phyloP scores from a whole-genome alignment of 2,888 invertebrate species.

The Agrotis segetum region DNA sequence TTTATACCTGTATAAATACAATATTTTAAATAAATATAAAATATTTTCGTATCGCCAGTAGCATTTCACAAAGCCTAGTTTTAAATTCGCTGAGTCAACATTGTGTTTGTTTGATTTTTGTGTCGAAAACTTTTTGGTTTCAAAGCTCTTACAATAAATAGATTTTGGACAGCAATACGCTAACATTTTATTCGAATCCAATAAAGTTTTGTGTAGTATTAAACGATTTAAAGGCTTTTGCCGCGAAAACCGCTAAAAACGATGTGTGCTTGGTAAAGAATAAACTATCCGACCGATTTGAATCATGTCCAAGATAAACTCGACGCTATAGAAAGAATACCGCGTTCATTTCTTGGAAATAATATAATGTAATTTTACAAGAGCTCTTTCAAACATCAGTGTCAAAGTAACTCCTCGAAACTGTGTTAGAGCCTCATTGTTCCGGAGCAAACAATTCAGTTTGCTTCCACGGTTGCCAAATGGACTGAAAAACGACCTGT shows the following conservation, averaged over 20 bases:
- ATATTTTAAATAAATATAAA: constrained; percentile 3
- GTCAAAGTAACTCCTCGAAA: constrained; percentile 11
- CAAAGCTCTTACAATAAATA: constrained; percentile 26
- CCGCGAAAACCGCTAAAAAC: background rate
- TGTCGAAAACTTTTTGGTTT: constrained; percentile 38
- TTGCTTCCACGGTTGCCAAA: constrained; percentile 47
- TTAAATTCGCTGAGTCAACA: constrained; percentile 40
- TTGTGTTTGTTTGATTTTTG: constrained; percentile 43
- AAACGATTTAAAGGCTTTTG: constrained; percentile 17
- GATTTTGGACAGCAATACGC: constrained; percentile 27
- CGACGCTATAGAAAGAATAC: no score
- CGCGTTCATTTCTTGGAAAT: background rate
- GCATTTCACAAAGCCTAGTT: constrained; percentile 33
- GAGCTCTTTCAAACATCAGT: background rate
- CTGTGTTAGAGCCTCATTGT: constrained; percentile 21
- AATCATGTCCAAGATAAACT: no score
- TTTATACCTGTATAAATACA: no score
- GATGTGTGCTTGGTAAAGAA: background rate
- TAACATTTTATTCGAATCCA: constrained; percentile 33
- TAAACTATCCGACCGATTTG: no score
- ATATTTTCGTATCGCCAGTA: constrained; percentile 8
- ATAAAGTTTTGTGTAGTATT: constrained; percentile 29
- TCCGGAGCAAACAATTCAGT: constrained; percentile 40
- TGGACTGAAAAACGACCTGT: constrained; percentile 53
- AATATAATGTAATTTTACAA: background rate